Percentiles rank a stretch among this genome's conserved stretches.
phyloP scores from a whole-genome alignment of 1,140 invertebrate genomes.

The Sitophilus oryzae region DNA sequence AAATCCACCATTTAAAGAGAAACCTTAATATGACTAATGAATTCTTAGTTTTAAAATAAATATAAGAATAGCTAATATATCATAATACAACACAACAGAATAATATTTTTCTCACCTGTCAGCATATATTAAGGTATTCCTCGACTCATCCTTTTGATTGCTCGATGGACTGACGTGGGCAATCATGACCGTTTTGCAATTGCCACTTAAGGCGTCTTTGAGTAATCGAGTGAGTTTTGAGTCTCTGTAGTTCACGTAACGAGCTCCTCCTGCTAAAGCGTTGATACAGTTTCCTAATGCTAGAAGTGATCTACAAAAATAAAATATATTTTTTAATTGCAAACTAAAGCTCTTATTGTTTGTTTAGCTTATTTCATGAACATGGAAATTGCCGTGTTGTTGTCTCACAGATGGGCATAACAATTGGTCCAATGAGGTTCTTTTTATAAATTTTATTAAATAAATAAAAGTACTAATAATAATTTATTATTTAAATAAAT shows the following conservation, averaged over 20 bases:
- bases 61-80: too few relatives aligned
- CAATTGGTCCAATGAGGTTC: too few relatives aligned
- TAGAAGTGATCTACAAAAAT: conserved; percentile 32
- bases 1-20: too few relatives aligned
- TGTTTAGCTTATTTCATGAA: too few relatives aligned
- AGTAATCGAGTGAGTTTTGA: conserved; percentile 84
- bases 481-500: too few relatives aligned
- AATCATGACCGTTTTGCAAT: conserved; percentile 91
- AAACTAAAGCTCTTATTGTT: too few relatives aligned
- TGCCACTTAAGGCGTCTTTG: conserved; percentile 84
- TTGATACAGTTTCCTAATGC: conserved; percentile 95
- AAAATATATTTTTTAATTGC: not conserved
- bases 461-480: too few relatives aligned
- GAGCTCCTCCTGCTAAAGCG: conserved; percentile 75
- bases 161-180: conserved; percentile 86
- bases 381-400: too few relatives aligned
- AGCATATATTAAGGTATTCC: conserved; percentile 89
- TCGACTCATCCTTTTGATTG: conserved; percentile 71
- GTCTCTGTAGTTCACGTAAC: conserved; percentile 92
- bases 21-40: too few relatives aligned
- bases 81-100: not conserved
- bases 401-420: too few relatives aligned
- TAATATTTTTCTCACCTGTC: conserved; percentile 46
- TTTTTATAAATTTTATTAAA: too few relatives aligned
- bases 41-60: too few relatives aligned